Conservation (phyloP, 2,888 invertebrate genomes). For the Cephus nigrinus region DNA sequence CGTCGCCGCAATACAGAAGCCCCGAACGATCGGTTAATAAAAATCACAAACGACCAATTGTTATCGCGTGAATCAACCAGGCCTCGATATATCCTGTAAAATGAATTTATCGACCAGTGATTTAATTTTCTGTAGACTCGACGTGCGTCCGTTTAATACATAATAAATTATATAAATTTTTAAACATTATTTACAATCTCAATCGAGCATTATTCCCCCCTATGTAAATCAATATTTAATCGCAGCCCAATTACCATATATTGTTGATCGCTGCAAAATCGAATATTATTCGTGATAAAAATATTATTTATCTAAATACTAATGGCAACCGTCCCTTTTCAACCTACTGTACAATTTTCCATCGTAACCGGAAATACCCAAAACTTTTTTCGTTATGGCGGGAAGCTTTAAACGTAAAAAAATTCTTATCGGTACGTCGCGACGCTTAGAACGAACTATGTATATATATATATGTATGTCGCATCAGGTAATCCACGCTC, state of each 20-base stretch:
- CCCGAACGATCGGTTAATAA: background rate
- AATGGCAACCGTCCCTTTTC: background rate
- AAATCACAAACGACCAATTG: background rate
- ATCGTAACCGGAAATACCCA: background rate
- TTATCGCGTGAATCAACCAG: background rate
- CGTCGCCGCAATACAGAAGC: background rate
- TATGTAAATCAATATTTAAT: background rate
- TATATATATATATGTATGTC: background rate
- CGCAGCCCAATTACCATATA: background rate
- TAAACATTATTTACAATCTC: background rate
- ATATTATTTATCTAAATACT: background rate
- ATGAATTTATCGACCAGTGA: background rate
- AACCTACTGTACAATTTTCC: background rate
- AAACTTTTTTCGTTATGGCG: background rate
- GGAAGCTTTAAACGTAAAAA: background rate
- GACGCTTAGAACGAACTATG: background rate
- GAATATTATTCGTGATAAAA: background rate
- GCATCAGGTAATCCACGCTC: background rate
- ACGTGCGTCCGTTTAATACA: background rate
- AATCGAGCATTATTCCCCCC: background rate
- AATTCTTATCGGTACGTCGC: background rate
- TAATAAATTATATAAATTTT: background rate
- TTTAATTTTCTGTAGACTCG: background rate
- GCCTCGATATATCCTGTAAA: background rate
- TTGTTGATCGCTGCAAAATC: background rate